phyloP scores from a whole-genome alignment of 2,888 invertebrate genomes.

The Calephelis perditalis region DNA sequence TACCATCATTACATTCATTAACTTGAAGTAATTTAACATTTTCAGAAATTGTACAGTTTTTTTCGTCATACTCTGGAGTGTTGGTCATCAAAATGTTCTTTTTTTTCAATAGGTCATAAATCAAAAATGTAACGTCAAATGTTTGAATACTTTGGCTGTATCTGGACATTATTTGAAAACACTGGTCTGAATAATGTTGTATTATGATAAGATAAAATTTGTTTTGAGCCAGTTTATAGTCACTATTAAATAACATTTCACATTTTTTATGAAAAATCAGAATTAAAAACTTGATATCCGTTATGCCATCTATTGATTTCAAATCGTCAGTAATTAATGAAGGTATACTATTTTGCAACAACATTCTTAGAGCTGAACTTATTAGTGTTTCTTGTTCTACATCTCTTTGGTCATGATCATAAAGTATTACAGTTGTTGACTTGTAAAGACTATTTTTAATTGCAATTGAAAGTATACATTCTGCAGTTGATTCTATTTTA shows the following conservation, averaged over 20 bases:
- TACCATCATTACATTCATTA: conserved; percentile 41
- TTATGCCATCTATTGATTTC: conserved; percentile 21
- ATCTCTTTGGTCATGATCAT: background rate
- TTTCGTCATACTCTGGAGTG: conserved; percentile 39
- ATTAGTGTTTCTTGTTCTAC: background rate
- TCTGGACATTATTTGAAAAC: conserved; percentile 26
- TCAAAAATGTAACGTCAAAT: conserved; percentile 41
- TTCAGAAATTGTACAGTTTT: conserved; percentile 37
- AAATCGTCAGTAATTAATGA: conserved; percentile 19
- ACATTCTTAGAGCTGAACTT: background rate
- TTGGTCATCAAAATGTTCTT: conserved; percentile 37
- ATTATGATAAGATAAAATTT: conserved; percentile 23
- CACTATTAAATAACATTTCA: conserved; percentile 11
- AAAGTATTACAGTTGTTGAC: conserved; percentile 13
- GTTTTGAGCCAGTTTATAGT: conserved; percentile 8
- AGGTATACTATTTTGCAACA: conserved; percentile 21
- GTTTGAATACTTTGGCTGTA: conserved; percentile 32
- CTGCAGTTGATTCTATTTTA: background rate
- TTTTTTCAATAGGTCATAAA: conserved; percentile 26
- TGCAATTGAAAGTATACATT: background rate
- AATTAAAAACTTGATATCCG: conserved; percentile 19
- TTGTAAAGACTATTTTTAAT: background rate
- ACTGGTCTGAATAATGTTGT: conserved; percentile 10
- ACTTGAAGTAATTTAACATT: conserved; percentile 31
- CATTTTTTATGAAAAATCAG: conserved; percentile 19